Base-by-base conservation (phyloP, 2,113 vertebrate genomes). In the Coptodon rendalli region DNA sequence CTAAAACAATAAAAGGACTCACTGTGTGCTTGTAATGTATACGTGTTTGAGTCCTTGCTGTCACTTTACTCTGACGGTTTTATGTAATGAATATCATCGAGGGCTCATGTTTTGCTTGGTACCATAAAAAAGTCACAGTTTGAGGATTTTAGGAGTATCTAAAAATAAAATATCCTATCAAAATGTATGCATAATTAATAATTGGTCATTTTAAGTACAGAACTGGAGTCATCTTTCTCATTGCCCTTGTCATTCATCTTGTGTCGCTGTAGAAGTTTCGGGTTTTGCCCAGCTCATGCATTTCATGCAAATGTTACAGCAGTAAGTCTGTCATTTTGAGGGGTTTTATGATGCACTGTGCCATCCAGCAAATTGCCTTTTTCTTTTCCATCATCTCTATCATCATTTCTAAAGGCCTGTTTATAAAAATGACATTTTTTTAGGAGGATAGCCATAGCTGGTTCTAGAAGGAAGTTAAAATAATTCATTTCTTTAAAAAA, bases 101-200 rank as follows among this genome's bases (percentile, higher is more conserved):
- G 29, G 3, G 17, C 57, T 85, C 17, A 5, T 31, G 84, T 91
- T 92, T 91, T 92, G 53, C 68, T 80, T 19, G 54, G 57, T 50
- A 14, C 84, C 43, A 17, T 71, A n/a, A 88, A 90, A 89, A 89
- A 71, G 82, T 87, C 40, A 11, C 45, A 14, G n/a, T 50, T 80
- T 43, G 45, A 43, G 80, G 90, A 91, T 88, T 91, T 91, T 53
- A 76, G 83, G 59, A 78, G 27, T 52, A 13, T 86, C 91, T 91
- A 90, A 93, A 94, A 93, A 94, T 93, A 92, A 90, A 87, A 84
- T 24, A 78, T 85, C 92, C 93, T 88, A 94, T 94, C 93, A 90
- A 86, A 86, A 61, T 71, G 71, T 48, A 92, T 95, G 53, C 88
- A 95, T 95, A 92, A 95, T 95, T 91, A 91, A 95, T 89, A 87